A percentile compares a stretch with the other conserved stretches of the same genome.
Conservation (phyloP, 2,113 vertebrate species). For the Carassius gibelio region DNA sequence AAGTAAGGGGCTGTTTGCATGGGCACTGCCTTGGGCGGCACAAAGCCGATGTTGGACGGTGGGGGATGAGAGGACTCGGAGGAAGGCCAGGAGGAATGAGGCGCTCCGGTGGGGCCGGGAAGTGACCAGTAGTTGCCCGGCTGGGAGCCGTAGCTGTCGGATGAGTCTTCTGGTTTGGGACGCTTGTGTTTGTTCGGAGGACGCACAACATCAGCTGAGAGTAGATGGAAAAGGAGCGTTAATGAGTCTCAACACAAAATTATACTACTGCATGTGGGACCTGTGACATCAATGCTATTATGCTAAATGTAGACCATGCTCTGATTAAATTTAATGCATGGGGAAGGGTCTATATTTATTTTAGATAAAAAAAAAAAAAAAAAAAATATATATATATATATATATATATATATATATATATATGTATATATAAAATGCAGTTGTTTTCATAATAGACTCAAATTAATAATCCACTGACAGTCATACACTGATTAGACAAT, state of each 20-base stretch:
- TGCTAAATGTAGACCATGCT: neutral
- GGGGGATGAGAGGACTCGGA: slow-evolving; percentile 67
- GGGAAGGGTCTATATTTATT: neutral
- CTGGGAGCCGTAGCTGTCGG: slow-evolving; percentile 64
- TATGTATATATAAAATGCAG: no score
- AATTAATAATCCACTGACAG: neutral
- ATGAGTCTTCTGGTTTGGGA: slow-evolving; percentile 74
- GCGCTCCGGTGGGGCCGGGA: slow-evolving; percentile 44
- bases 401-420: no score
- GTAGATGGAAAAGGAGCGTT: neutral
- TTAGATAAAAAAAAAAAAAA: no score
- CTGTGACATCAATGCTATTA: no score
- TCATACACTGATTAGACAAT: neutral
- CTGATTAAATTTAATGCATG: neutral
- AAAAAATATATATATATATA: no score
- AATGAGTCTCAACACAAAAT: neutral
- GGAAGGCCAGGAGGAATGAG: slow-evolving; percentile 70
- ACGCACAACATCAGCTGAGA: slow-evolving; percentile 63
- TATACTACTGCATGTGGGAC: neutral
- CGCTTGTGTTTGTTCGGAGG: slow-evolving; percentile 72
- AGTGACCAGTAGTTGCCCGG: slow-evolving; percentile 57
- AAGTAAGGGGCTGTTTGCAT: slow-evolving; percentile 62
- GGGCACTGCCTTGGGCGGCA: slow-evolving; percentile 63
- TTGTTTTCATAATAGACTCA: neutral
- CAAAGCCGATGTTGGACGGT: neutral